phyloP scores from a whole-genome alignment of 1,140 invertebrate species.

The Drosophila burlai region DNA sequence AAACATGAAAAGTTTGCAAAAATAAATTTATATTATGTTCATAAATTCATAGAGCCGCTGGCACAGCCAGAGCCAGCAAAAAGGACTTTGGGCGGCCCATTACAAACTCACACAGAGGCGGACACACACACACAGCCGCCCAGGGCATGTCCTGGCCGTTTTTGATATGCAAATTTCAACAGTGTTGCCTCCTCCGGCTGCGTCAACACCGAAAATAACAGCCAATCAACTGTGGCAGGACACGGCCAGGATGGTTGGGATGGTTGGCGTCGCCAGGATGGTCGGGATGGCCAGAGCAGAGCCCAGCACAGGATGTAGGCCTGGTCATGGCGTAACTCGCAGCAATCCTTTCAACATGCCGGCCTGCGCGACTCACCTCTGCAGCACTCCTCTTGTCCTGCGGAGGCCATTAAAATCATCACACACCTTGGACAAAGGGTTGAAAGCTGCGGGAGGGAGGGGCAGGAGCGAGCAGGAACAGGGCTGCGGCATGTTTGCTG shows the following conservation, averaged over 20 bases:
- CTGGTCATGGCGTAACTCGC: slow-evolving; percentile 64
- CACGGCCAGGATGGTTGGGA: slow-evolving; percentile 27
- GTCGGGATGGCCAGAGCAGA: slow-evolving; percentile 1
- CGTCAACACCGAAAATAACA: slow-evolving; percentile 82
- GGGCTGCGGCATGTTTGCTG: slow-evolving; percentile 76
- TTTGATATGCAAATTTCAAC: slow-evolving; percentile 84
- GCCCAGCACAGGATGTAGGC: slow-evolving; percentile 36
- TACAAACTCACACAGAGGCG: slow-evolving; percentile 41
- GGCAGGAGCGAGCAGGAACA: slow-evolving; percentile 24
- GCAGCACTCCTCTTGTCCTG: slow-evolving; percentile 1
- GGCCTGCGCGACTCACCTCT: slow-evolving; percentile 35
- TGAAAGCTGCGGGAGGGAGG: not conserved
- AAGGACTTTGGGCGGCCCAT: slow-evolving; percentile 69
- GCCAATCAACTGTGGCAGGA: slow-evolving; percentile 82
- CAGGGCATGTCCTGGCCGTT: slow-evolving; percentile 52
- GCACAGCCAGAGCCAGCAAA: slow-evolving; percentile 46
- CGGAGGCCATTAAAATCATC: slow-evolving; percentile 63
- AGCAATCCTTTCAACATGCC: slow-evolving; percentile 80
- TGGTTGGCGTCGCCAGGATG: slow-evolving; percentile 2
- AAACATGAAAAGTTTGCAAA: slow-evolving; percentile 83
- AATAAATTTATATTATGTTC: slow-evolving; percentile 85
- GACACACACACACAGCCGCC: slow-evolving; percentile 9
- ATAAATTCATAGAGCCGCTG: slow-evolving; percentile 83
- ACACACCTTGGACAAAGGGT: slow-evolving; percentile 55
- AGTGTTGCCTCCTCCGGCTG: slow-evolving; percentile 62